Evolutionary conservation across 2,797 vertebrate genomes (phyloP).

Genomic region (Falco novaeseelandiae): DNA sequence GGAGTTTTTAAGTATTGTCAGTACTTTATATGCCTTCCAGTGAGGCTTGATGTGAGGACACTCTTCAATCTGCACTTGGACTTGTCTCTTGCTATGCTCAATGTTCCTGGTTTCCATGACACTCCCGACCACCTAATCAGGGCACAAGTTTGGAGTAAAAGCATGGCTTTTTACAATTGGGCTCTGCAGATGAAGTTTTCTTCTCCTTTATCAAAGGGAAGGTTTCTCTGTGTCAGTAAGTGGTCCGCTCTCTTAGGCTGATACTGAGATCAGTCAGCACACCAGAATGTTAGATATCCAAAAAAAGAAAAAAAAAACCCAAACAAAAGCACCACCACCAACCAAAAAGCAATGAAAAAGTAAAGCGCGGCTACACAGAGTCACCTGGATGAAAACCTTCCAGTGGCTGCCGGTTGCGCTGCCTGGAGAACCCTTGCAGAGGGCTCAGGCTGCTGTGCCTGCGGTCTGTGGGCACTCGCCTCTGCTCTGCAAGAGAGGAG

Average conservation of each 20-base stretch:
- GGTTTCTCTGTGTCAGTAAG: neutral
- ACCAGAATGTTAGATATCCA: neutral
- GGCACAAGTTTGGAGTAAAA: neutral
- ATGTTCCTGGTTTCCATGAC: neutral
- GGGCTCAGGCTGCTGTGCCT: neutral
- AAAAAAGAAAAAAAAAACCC: neutral
- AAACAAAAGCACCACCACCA: too few species aligned
- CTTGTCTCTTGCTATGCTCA: neutral
- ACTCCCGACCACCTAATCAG: neutral
- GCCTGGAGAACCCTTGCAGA: neutral
- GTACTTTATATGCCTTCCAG: neutral
- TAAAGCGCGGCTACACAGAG: neutral
- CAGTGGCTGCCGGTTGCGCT: neutral
- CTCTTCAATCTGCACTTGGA: neutral
- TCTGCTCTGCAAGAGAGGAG: neutral
- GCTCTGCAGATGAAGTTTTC: neutral
- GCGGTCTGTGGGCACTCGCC: fast-evolving
- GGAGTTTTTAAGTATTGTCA: neutral
- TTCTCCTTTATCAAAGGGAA: neutral
- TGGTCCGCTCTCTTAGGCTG: neutral
- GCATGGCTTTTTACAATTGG: neutral
- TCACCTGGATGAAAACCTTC: neutral
- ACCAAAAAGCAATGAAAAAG: neutral
- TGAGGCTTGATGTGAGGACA: neutral
- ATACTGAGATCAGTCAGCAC: neutral